Evolutionary conservation across 2,888 invertebrate genomes (phyloP).

Genomic region (Dicranocentrus wangi): DNA sequence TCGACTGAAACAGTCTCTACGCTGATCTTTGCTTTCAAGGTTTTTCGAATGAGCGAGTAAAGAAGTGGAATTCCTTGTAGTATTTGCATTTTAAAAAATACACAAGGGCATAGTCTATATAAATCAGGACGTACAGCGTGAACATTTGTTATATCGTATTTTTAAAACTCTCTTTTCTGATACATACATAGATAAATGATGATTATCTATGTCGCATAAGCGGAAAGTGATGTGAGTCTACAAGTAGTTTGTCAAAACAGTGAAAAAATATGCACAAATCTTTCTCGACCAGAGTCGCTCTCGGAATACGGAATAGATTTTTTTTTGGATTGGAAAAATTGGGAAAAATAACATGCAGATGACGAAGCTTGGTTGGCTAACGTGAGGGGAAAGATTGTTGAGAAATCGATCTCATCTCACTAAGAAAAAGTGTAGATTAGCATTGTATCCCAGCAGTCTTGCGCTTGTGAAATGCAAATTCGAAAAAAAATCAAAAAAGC

Average conservation of each 20-base stretch:
- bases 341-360: neutral
- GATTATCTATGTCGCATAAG: too few relatives aligned
- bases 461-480: slow-evolving; percentile 39
- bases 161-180: too few relatives aligned
- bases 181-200: too few relatives aligned
- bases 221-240: too few relatives aligned
- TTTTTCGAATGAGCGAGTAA: too few relatives aligned
- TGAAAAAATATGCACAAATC: slow-evolving; percentile 6
- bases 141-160: too few relatives aligned
- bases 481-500: neutral
- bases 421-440: too few relatives aligned
- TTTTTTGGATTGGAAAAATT: neutral
- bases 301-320: neutral
- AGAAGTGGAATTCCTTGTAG: slow-evolving; percentile 1
- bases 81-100: neutral
- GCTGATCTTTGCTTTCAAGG: too few relatives aligned
- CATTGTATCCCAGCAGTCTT: neutral
- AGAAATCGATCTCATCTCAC: neutral
- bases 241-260: slow-evolving; percentile 1
- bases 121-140: too few relatives aligned
- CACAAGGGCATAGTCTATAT: too few relatives aligned
- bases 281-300: neutral
- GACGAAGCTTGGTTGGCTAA: too few relatives aligned
- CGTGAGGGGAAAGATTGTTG: neutral
- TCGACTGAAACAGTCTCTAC: too few relatives aligned